Evolutionary conservation across 2,888 invertebrate species (phyloP), one percentile per base, ranked within the genome.

Genomic region (Trissolcus brochymenae): DNA sequence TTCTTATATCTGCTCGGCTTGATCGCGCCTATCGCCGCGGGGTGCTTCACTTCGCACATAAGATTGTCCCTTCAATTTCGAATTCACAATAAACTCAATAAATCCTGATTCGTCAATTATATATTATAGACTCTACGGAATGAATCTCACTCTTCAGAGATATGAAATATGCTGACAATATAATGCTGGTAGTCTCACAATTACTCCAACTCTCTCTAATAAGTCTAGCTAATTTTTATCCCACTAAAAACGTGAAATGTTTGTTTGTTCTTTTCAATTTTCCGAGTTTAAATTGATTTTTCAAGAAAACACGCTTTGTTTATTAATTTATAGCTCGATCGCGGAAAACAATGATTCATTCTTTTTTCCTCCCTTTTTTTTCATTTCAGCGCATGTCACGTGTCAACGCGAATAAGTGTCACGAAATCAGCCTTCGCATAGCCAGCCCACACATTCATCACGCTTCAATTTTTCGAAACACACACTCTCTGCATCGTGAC

Each of bases 1-100:
- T 87, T 87, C 87, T 85, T 85, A 85, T 86, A 86, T 86, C 86
- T 79, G 83, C 81, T 81, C 82, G 71, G 78, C 79, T 79, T 81
- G 83, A 85, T 86, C 84, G 25, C 74, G 70, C 62, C 65, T 65
- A 64, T 74, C 70, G 62, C 76, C 65, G 71, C 67, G 46, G 70
- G 65, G 60, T 17, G 66, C 70, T 71, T 55, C 17, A 60, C 49
- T 61, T 57, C 19, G 17, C 51, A 62, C 61, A 51, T 35, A 51
- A 43, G 13, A 62, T 64, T 60, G 55, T 51, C 40, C 54, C 35
- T 14, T 9, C 59, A n/a, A 65, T 29, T 72, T 35, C 40, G 60
- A 65, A 65, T 35, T 35, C 9, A 11, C 11, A 2, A 35, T 3
- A 35, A 35, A 3, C 35, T 35, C 35, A 35, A 35, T 11, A 35